These are phyloP conservation scores for Catonia carolina DNA, from an alignment of 2,888 invertebrate species.

Conservation along the genomic window DNA sequence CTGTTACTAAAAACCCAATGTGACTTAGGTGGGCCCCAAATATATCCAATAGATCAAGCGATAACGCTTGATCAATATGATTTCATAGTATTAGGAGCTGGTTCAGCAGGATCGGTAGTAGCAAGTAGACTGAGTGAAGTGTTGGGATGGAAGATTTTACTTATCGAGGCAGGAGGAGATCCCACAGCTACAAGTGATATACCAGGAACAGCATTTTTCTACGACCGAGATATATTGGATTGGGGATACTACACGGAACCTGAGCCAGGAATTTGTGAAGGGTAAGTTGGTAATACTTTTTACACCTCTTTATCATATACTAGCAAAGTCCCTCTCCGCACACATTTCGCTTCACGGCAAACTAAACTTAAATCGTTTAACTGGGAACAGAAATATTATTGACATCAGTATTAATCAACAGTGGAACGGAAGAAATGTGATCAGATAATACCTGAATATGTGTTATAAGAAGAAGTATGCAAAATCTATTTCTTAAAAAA, in stretches of 20 bases:
- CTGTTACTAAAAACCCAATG: background rate
- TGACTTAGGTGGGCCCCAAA: background rate
- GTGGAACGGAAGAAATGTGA: too few species aligned
- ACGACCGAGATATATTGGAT: slow-evolving; percentile 35
- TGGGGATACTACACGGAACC: slow-evolving; percentile 48
- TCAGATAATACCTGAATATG: too few species aligned
- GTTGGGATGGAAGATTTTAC: background rate
- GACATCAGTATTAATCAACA: too few species aligned
- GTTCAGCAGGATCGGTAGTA: background rate
- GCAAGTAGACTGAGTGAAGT: slow-evolving; percentile 4
- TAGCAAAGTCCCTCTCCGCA: too few species aligned
- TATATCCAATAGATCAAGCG: background rate
- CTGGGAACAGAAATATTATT: too few species aligned
- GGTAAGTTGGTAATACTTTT: slow-evolving; percentile 26
- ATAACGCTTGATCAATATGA: background rate
- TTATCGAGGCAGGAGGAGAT: slow-evolving; percentile 1
- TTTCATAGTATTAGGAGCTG: slow-evolving; percentile 1
- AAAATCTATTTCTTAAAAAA: too few species aligned
- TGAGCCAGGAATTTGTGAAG: slow-evolving; percentile 41
- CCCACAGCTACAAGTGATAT: slow-evolving; percentile 41
- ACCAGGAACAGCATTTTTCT: slow-evolving; percentile 40
- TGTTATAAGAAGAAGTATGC: too few species aligned
- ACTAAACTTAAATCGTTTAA: too few species aligned
- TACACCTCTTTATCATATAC: too few species aligned
- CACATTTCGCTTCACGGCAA: too few species aligned